Evolutionary conservation across 2,113 vertebrate genomes (phyloP).

Genomic region (Chaetops frenatus): DNA sequence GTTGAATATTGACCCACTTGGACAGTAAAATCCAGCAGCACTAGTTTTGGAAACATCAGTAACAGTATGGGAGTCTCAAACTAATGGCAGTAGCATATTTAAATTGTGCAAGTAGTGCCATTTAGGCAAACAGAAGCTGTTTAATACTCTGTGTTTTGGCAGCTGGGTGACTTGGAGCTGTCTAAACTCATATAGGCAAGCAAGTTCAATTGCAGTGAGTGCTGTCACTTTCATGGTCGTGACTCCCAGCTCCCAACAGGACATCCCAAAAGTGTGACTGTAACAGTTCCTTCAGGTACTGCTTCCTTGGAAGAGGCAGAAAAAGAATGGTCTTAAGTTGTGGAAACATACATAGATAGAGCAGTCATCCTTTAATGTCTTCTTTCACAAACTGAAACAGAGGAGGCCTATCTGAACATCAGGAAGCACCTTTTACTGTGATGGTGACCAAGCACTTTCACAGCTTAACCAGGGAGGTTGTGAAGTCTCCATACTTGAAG

Average conservation of each 20-base stretch:
- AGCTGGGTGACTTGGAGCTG: background rate
- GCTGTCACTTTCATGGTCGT: rapidly evolving
- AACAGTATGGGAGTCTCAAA: background rate
- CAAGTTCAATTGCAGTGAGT: background rate
- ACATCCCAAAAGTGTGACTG: background rate
- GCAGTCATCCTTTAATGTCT: background rate
- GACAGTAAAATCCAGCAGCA: background rate
- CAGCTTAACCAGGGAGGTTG: background rate
- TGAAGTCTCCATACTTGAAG: background rate
- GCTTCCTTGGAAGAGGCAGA: background rate
- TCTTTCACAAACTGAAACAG: background rate
- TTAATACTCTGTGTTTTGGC: background rate
- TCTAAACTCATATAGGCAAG: background rate
- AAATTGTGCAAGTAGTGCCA: background rate
- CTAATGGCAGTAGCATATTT: background rate
- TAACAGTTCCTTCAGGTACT: background rate
- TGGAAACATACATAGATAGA: background rate
- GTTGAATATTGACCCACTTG: background rate
- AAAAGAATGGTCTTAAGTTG: background rate
- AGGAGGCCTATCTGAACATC: background rate
- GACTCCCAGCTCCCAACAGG: background rate
- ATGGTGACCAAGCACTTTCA: background rate
- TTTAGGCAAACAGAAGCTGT: background rate
- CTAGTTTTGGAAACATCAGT: background rate
- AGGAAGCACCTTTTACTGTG: background rate